These are phyloP conservation scores for Illadopsis cleaveri DNA, from an alignment of 2,113 vertebrate genomes.

Conservation along the genomic window DNA sequence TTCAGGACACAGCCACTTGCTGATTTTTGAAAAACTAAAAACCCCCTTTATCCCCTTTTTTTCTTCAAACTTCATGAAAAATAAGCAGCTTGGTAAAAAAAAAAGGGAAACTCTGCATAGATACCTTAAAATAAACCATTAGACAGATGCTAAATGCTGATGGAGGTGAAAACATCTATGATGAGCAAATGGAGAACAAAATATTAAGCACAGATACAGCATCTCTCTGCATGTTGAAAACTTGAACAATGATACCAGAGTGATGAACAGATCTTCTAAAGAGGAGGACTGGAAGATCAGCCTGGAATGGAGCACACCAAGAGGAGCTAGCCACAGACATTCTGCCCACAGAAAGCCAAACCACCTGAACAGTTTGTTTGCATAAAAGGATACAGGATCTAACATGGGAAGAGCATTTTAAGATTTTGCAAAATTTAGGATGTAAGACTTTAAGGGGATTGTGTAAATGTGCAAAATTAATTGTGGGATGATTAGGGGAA, in stretches of 20 bases:
- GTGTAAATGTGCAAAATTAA: background rate
- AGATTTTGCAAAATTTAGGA: background rate
- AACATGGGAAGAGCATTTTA: background rate
- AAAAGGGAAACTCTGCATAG: background rate
- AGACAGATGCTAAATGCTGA: background rate
- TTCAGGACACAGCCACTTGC: background rate
- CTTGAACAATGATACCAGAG: background rate
- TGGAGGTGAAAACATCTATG: background rate
- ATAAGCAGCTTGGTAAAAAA: background rate
- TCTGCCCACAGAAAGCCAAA: background rate
- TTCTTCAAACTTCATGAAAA: background rate
- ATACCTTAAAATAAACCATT: background rate
- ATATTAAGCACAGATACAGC: background rate
- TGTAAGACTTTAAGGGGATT: background rate
- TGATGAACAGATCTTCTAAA: background rate
- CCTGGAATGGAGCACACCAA: background rate
- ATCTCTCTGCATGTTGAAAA: background rate
- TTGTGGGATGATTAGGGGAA: background rate
- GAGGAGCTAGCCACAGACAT: background rate
- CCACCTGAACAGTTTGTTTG: background rate
- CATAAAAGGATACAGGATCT: background rate
- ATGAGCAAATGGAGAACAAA: background rate
- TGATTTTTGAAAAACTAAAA: background rate
- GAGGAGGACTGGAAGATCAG: background rate
- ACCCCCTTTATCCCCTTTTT: accelerated